Evolutionary conservation across 2,113 vertebrate species (phyloP).

Genomic region (Heterocephalus glaber): DNA sequence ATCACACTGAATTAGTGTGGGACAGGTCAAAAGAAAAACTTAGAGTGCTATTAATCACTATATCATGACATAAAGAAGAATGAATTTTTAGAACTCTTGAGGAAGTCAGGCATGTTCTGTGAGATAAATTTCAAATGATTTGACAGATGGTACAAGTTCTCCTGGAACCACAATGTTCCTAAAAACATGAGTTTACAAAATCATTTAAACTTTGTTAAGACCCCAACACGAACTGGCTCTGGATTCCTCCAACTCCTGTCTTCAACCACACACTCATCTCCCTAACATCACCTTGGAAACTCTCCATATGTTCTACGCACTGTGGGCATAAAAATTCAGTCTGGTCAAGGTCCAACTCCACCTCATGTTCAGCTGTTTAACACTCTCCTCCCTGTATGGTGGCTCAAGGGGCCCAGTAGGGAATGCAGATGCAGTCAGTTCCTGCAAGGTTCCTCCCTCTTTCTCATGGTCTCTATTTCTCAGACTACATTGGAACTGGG

Average conservation of each 20-base stretch:
- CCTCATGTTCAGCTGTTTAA: neutral
- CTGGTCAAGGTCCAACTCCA: neutral
- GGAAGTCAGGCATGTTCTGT: neutral
- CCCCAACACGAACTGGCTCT: neutral
- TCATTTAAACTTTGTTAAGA: neutral
- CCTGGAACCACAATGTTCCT: neutral
- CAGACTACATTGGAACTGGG: too few species aligned
- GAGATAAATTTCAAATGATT: neutral
- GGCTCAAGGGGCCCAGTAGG: neutral
- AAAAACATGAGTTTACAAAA: neutral
- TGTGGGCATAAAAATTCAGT: neutral
- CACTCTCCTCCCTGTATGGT: neutral
- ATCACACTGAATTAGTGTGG: neutral
- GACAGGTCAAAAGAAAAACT: neutral
- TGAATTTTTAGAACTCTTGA: neutral
- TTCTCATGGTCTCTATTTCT: too few species aligned
- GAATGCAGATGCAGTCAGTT: neutral
- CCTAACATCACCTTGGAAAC: neutral
- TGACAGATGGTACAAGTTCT: neutral
- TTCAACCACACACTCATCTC: neutral
- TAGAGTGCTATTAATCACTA: neutral
- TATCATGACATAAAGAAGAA: neutral
- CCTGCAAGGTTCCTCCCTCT: neutral
- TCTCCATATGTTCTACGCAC: neutral
- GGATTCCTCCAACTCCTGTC: neutral